Base-by-base conservation (phyloP, 2,797 vertebrate species). In the Hyperoplus lanceolatus region DNA sequence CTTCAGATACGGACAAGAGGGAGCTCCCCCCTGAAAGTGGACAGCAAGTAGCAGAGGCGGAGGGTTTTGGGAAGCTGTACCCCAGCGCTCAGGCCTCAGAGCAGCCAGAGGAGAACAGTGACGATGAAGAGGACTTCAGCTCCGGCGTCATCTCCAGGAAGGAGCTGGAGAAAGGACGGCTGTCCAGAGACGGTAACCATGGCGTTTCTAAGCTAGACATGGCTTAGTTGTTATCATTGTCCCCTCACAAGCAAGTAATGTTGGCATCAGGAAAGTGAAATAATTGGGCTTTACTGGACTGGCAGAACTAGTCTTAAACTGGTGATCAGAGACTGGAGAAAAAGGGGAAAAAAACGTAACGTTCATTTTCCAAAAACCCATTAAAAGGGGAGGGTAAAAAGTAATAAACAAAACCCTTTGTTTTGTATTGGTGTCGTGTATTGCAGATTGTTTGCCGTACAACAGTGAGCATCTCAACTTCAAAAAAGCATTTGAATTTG, bases 41-140 rank as follows among this genome's bases (percentile, higher is more conserved):
- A 3, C 50, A 14, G 72, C 92, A 92, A 55, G 86, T 8, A 42
- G 58, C 75, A 1, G 81, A 64, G 38, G 89, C 75, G 1, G 90
- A 93, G 53, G 98, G 98, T 29, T 99, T 99, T 90, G 98, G 98
- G 79, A 99, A 99, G 92, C 96, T 99, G 74, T 98, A 97, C 80
- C 97, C 98, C 51, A 94, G 94, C 75, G 86, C 93, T 38, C 96
- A 84, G 73, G 41, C 89, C 21, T 84, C 92, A 60, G 92, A 89
- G 62, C 92, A 85, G 67, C 89, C 94, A 53, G 96, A 97, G 73
- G 94, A 94, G 46, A 92, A 92, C 67, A 92, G 94, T 7, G 96
- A 96, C 2, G 94, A 95, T 0, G 96, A 97, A 1, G 92, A 96
- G 43, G 96, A 97, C 49, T 94, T 99, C 85, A 92, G 96, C 15